phyloP scores from a whole-genome alignment of 2,113 vertebrate genomes.

The Mustelus asterias region DNA sequence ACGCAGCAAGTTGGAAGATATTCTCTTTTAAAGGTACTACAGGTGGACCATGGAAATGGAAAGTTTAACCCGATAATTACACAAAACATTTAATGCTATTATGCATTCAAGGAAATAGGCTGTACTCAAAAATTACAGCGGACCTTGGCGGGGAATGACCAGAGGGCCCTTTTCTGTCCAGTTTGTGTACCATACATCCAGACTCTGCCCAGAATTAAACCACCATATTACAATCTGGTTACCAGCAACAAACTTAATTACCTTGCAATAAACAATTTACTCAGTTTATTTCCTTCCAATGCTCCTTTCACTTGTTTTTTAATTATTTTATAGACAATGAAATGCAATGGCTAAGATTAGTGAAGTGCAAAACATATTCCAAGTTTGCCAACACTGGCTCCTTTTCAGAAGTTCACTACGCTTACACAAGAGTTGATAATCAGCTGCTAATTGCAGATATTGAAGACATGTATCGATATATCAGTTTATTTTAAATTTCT shows the following conservation, averaged over 20 bases:
- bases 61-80: no score
- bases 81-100: no score
- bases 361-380: background rate
- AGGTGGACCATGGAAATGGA: no score
- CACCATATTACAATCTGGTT: background rate
- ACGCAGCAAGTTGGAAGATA: background rate
- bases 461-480: background rate
- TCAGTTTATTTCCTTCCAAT: background rate
- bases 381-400: background rate
- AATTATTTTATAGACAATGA: background rate
- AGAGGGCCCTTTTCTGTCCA: background rate
- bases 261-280: background rate
- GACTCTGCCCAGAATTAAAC: background rate
- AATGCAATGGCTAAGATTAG: background rate
- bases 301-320: background rate
- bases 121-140: no score
- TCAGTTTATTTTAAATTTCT: background rate
- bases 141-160: no score
- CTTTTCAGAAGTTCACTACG: background rate
- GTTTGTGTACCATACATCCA: background rate
- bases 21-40: no score
- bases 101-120: no score
- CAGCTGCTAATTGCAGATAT: background rate
- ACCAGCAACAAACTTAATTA: background rate
- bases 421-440: background rate